A percentile compares a stretch with the other conserved stretches of the same genome.
Evolutionary conservation across 2,113 vertebrate genomes (phyloP).

Genomic region (cattle (Bos taurus)): ARS-UCD2.0 NC_037329.1:100278501-100279000

Average conservation of each 20-base stretch:
- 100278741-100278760: slow-evolving; percentile 73
- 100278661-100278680: slow-evolving; percentile 68
- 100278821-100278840: background rate
- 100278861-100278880: background rate
- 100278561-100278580: slow-evolving; percentile 68
- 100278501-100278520: background rate
- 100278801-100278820: slow-evolving; percentile 57
- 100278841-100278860: background rate
- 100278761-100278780: slow-evolving; percentile 72
- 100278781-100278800: slow-evolving; percentile 79
- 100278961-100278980: background rate
- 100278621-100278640: slow-evolving; percentile 65
- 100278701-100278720: slow-evolving; percentile 64
- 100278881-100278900: slow-evolving; percentile 11
- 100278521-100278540: background rate
- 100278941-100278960: background rate
- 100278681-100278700: slow-evolving; percentile 59
- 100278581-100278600: slow-evolving; percentile 62
- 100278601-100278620: slow-evolving; percentile 83
- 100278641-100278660: slow-evolving; percentile 80
- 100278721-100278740: slow-evolving; percentile 68
- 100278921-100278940: background rate
- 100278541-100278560: slow-evolving; percentile 55
- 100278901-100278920: background rate
- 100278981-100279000: background rate